Base-by-base conservation (phyloP, 2,113 vertebrate species). In the Lophius piscatorius region DNA sequence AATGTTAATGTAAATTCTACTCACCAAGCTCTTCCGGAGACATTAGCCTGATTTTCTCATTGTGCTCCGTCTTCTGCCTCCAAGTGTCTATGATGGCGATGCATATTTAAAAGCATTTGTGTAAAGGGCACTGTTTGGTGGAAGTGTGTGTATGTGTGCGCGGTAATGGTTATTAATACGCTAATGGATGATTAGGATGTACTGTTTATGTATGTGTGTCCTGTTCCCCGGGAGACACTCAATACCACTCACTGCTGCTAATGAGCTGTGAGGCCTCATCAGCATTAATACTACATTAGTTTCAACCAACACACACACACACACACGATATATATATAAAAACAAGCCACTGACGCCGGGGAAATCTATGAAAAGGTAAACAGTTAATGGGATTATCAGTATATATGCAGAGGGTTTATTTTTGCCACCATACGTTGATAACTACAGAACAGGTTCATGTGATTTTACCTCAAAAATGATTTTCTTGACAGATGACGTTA, bases 281-380 rank as follows among this genome's bases (percentile, higher is more conserved):
- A 82, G 81, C 80, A 89, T 91, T 89, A 90, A 88, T 88, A 84
- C 74, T 68, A 83, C 86, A 89, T 90, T 88, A 83, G 74, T 67
- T 61, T 66, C 52, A 63, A 64, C 40, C 63, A 74, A 35, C 50
- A 70, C 74, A 72, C 74, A 75, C 52, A 41, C 47, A 51, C 44
- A 40, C 33, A 62, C 38, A 63, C 33, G 42, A 21, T 29, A 42
- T 35, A 50, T 60, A 74, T 51, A 70, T 51, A 65, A 28, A 74
- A 22, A 62, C 40, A 64, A 54, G 34, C 38, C 58, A 61, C 31
- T 29, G 58, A 20, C 22, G 14, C 47, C 78, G 61, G 56, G 57
- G 13, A 56, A 75, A 79, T 64, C 77, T 68, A 76, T 62, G 63
- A 73, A 74, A 60, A 70, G 38, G 70, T 49, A 71, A 82, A 78